These are phyloP conservation scores for Gasteruption jaculator DNA, from an alignment of 2,888 invertebrate species.

Conservation along the genomic window DNA sequence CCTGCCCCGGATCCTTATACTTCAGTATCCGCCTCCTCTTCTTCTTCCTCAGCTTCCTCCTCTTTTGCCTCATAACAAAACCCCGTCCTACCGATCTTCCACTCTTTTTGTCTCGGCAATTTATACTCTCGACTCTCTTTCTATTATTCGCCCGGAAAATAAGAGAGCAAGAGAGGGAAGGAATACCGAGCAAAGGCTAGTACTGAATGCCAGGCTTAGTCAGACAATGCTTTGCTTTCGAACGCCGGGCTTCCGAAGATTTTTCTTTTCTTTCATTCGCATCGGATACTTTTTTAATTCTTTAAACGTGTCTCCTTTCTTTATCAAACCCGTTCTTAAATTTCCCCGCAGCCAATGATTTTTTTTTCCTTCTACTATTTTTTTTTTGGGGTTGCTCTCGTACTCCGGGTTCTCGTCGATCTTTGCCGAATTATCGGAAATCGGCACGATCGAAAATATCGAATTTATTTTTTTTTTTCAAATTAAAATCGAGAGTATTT, in stretches of 20 bases:
- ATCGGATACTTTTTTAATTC: constrained; percentile 50
- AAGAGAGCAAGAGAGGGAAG: constrained; percentile 22
- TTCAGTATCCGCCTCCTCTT: constrained; percentile 15
- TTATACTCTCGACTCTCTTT: constrained; percentile 37
- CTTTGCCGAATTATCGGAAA: too few species aligned
- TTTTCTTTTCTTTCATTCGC: constrained; percentile 49
- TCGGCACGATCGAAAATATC: background rate
- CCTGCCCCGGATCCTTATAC: constrained; percentile 25
- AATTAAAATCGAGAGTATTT: constrained; percentile 1
- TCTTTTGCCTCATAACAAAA: too few species aligned
- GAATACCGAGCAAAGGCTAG: constrained; percentile 31
- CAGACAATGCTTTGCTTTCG: constrained; percentile 50
- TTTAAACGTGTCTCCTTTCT: constrained; percentile 43
- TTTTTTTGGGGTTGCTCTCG: too few species aligned
- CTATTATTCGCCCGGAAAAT: constrained; percentile 15
- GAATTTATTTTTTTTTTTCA: constrained; percentile 1
- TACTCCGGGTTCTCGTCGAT: too few species aligned
- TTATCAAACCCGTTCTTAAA: constrained; percentile 2
- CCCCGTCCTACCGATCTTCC: constrained; percentile 34
- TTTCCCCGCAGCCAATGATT: constrained; percentile 9
- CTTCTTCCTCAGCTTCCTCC: constrained; percentile 24
- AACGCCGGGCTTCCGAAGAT: constrained; percentile 42
- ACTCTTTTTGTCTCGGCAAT: constrained; percentile 38
- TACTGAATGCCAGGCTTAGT: constrained; percentile 49
- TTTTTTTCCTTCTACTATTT: too few species aligned